Base-by-base conservation (phyloP, 2,113 vertebrate species). In the Anhinga rufa region DNA sequence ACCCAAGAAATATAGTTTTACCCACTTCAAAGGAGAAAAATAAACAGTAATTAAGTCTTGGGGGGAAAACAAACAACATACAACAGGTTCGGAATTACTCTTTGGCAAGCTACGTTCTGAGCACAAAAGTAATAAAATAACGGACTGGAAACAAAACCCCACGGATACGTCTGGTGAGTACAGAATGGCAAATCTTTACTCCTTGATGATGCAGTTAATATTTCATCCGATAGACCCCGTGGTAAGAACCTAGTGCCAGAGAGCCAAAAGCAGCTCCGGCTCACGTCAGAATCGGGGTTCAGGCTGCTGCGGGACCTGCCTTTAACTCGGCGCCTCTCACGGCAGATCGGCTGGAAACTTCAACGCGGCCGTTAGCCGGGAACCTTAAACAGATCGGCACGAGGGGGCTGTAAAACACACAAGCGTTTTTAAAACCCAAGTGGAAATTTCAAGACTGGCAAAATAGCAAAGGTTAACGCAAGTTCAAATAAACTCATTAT, bases 81-180 rank as follows among this genome's bases (percentile, higher is more conserved):
- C 9, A 12, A n/a, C 76, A 17, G 75, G 58, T 57, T 58, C 42
- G 14, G 68, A 68, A 64, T 18, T 12, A 9, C 21, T n/a, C 26
- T 21, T 24, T 36, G n/a, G n/a, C 68, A 75, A 51, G 81, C 17
- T 9, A 48, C 17, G 14, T 9, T 17, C 76, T 5, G 15, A 54
- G 40, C 34, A n/a, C 12, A n/a, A 31, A 64, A 49, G 49, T 10
- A 34, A 42, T 61, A 26, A 46, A 64, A 32, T 24, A 78, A 54
- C 0, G 5, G 65, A 18, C 32, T 7, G 52, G 76, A 40, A 76
- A 75, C 21, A 28, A 32, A 75, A 22, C 25, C 85, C 21, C 17
- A 3, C 25, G 6, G 48, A 38, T 12, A 2, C 1, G 32, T 13
- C 62, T 13, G 58, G 19, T 1, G 11, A 55, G 49, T 5, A 18